phyloP scores from a whole-genome alignment of 2,888 invertebrate genomes.

The Anaspis maculata region DNA sequence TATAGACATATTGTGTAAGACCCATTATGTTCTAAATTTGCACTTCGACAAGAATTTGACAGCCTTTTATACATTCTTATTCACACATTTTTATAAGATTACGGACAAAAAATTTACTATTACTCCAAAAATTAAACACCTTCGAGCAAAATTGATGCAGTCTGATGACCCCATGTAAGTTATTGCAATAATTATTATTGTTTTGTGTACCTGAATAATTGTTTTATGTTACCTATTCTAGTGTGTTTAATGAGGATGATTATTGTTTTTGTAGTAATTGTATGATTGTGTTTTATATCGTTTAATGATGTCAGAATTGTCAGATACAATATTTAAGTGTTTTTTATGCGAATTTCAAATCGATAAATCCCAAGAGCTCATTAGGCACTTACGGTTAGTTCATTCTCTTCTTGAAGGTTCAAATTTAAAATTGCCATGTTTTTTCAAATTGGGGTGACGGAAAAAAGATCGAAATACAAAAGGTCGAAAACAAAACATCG shows the following conservation, averaged over 20 bases:
- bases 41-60: conserved; percentile 3
- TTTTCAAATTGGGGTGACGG: no score
- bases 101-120: conserved; percentile 2
- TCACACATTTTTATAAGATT: conserved; percentile 8
- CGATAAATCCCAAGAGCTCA: no score
- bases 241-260: neutral
- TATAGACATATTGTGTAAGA: conserved; percentile 5
- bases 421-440: no score
- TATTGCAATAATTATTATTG: no score
- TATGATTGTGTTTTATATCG: no score
- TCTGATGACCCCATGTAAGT: no score
- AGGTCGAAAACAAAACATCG: no score
- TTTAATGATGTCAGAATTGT: no score
- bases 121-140: conserved; percentile 4
- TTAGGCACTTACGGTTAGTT: neutral
- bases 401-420: neutral
- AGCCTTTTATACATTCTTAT: conserved; percentile 4
- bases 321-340: no score
- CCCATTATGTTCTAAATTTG: conserved; percentile 5
- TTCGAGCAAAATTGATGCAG: conserved; percentile 1
- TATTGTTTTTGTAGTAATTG: no score
- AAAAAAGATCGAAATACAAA: no score
- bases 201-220: neutral
- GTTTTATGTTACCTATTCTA: neutral
- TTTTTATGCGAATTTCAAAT: no score